Conservation (phyloP, 2,888 invertebrate species). For the Anodontia alba region DNA sequence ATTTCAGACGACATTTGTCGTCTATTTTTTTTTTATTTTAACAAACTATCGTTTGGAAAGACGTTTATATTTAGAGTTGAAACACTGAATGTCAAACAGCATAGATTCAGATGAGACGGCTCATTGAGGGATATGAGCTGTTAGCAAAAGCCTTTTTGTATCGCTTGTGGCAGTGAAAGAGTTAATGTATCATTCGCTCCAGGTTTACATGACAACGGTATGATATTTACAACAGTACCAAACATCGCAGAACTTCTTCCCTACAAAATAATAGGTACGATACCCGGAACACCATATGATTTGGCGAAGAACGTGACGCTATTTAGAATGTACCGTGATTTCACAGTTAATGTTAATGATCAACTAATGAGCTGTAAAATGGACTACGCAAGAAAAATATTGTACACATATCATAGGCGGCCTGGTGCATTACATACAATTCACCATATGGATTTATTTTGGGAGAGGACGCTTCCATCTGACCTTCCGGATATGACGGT, state of each 20-base stretch:
- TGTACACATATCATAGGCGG: background rate
- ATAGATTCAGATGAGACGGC: too few relatives aligned
- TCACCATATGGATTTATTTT: background rate
- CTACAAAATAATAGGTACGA: background rate
- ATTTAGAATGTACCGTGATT: background rate
- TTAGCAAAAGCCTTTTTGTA: too few relatives aligned
- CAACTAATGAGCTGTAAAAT: background rate
- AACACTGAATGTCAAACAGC: too few relatives aligned
- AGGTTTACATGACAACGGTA: background rate
- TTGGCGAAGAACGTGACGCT: background rate
- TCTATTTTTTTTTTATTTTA: too few relatives aligned
- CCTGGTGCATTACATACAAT: background rate
- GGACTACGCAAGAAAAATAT: background rate
- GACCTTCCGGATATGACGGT: background rate
- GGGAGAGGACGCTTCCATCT: background rate
- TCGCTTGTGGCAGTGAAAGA: too few relatives aligned
- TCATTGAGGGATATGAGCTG: too few relatives aligned
- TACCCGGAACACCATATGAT: slow-evolving; percentile 1
- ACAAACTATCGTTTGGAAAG: too few relatives aligned
- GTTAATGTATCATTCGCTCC: too few relatives aligned
- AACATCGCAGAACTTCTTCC: too few relatives aligned
- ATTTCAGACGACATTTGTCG: too few relatives aligned
- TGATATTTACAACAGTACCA: slow-evolving; percentile 1
- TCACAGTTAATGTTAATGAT: background rate
- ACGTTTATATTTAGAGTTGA: too few relatives aligned